Percentiles rank a stretch among this genome's conserved stretches.
Conservation (phyloP, 2,113 vertebrate species). For the Cyanocitta stelleri region DNA sequence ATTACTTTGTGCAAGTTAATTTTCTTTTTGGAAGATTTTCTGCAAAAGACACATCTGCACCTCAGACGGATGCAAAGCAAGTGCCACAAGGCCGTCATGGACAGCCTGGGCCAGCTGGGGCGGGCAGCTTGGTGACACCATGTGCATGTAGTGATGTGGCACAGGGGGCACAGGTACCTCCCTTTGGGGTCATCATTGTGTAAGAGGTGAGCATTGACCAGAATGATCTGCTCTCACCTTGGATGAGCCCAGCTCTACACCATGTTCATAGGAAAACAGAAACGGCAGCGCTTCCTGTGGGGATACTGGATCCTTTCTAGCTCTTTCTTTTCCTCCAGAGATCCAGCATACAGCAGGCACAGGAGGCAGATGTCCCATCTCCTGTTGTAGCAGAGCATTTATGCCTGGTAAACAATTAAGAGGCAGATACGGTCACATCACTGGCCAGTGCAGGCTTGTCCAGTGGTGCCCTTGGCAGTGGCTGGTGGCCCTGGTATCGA, state of each 20-base stretch:
- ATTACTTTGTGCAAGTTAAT: background rate
- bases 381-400: background rate
- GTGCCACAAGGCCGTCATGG: too few relatives aligned
- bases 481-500: background rate
- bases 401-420: background rate
- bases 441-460: background rate
- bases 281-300: background rate
- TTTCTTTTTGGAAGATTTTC: background rate
- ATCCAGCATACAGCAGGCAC: background rate
- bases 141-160: rapidly evolving
- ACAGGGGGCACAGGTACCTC: background rate
- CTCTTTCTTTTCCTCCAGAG: background rate
- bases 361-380: background rate
- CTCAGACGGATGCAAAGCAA: background rate
- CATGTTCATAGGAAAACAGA: background rate
- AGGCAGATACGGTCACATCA: background rate
- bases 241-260: background rate
- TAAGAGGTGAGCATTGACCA: background rate
- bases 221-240: background rate
- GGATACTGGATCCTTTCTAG: background rate
- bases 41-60: background rate
- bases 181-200: background rate
- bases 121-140: background rate
- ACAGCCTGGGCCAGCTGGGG: background rate
- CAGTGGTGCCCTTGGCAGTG: background rate